Evolutionary conservation across 2,888 invertebrate genomes (phyloP), one percentile per base, ranked within the genome.

Genomic region (Abrostola tripartita): DNA sequence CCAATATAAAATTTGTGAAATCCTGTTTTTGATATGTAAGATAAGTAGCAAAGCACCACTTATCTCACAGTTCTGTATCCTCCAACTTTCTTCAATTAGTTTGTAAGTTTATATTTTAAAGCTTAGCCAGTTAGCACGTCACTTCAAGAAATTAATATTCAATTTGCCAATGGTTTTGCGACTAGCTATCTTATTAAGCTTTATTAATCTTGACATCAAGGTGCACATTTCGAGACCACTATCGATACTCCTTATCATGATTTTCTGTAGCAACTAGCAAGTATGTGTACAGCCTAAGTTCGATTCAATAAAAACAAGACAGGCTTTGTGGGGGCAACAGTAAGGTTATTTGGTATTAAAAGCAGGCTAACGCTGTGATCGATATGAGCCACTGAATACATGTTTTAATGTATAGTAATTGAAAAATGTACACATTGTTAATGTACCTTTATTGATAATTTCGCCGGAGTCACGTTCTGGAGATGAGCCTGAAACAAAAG

Each of bases 401-500:
- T 82, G 74, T 78, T 79, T 79, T 44, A 53, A 63, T 74, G 68
- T 74, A 74, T 74, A 65, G 51, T 59, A 14, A 75, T 65, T 50
- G 51, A 51, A 65, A 61, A 36, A 56, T 64, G 41, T 58, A n/a
- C 58, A 61, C 44, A 57, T 67, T 57, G 40, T 63, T 79, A 71
- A 61, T 73, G 57, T 91, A 94, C 94, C 93, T 93, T 93, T 93
- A 84, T 93, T 92, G 81, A 81, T 91, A 84, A 86, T 90, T 82
- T 94, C 94, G 81, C 78, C 81, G 76, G 91, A 69, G 82, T 92
- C 93, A 56, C 88, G 85, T 79, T 92, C 93, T 69, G 91, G 92
- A 55, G 94, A 87, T 72, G 90, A 88, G 80, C 90, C 93, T 94
- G 90, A 52, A 93, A 92, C 85, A 88, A 88, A 59, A 74, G 63